These are phyloP conservation scores for Aproaerema taeniolella DNA, from an alignment of 2,888 invertebrate species.

Conservation along the genomic window DNA sequence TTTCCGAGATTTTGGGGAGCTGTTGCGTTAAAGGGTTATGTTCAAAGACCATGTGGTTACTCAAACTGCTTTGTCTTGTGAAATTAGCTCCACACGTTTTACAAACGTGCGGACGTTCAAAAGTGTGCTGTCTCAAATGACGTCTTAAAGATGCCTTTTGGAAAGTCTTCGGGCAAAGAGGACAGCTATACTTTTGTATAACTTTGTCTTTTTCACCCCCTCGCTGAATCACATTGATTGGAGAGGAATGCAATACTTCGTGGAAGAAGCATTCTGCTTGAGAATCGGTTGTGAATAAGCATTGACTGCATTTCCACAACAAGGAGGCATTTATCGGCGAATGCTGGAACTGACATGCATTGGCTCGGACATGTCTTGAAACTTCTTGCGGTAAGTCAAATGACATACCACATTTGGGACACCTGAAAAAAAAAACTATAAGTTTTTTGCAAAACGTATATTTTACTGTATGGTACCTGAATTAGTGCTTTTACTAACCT, in stretches of 20 bases:
- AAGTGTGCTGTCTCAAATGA: constrained; percentile 85
- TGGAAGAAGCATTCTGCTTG: constrained; percentile 86
- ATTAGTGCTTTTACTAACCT: constrained; percentile 67
- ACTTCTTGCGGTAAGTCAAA: constrained; percentile 86
- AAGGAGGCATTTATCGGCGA: constrained; percentile 29
- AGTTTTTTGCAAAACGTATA: too few relatives aligned
- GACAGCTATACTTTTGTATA: constrained; percentile 79
- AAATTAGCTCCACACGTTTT: constrained; percentile 80
- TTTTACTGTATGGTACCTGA: neutral
- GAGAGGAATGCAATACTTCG: constrained; percentile 80
- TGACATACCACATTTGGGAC: constrained; percentile 82
- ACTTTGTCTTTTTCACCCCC: constrained; percentile 37
- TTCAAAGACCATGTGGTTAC: constrained; percentile 76
- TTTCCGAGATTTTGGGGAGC: constrained; percentile 23
- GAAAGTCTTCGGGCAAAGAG: constrained; percentile 81
- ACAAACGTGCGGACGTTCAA: constrained; percentile 84
- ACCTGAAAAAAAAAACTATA: constrained; percentile 62
- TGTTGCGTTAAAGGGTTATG: constrained; percentile 49
- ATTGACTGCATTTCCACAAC: constrained; percentile 78
- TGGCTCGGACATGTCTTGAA: constrained; percentile 81
- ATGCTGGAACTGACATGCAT: constrained; percentile 69
- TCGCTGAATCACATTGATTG: constrained; percentile 39
- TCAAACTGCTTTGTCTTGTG: constrained; percentile 80
- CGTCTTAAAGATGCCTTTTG: constrained; percentile 81
- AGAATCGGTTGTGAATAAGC: constrained; percentile 79